Evolutionary conservation across 2,888 invertebrate genomes (phyloP), one percentile per base, ranked within the genome.

Genomic region (Luperina nickerlii): DNA sequence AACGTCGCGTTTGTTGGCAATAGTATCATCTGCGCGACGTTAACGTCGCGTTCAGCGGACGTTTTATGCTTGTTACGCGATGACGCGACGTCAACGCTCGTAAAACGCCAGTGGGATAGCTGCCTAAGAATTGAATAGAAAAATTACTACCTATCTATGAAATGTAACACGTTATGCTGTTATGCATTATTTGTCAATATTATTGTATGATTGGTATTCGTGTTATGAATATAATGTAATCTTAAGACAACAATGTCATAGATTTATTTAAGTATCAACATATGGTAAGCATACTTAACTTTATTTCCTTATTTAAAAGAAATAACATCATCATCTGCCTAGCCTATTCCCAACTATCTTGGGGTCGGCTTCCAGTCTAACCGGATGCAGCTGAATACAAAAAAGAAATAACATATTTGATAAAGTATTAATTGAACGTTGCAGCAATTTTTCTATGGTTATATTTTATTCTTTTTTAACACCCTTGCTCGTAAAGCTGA

Each of bases 171-270:
- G 11, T 27, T 77, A 76, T 24, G 62, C 18, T 63, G 63, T 51
- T 54, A 32, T 65, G 54, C n/a, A 54, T 32, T 54, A 45, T 18
- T 38, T 48, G 38, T 81, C 32, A 81, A 81, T 71, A 79, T 81
- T 70, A 54, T 81, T 62, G 32, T 80, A 69, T 62, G 18, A 32
- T 27, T 80, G 2, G 6, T 68, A 51, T 18, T 15, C 9, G 18
- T 69, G 62, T 63, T 78, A n/a, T 62, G 42, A 68, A 24, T 68
- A 38, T 42, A 42, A 62, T 62, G 27, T 42, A 24, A 45, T 66
- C 13, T 38, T 38, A 38, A 38, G 27, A 60, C 27, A 79, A 42
- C 27, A 38, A 9, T 67, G 13, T 60, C 18, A 27, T 66, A 27
- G 20, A 45, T 38, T 54, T 48, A 48, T 60, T 60, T 67, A n/a